Percentiles rank a stretch among this genome's conserved stretches.
Evolutionary conservation across 2,888 invertebrate species (phyloP).

Genomic region (Mesoligia furuncula): DNA sequence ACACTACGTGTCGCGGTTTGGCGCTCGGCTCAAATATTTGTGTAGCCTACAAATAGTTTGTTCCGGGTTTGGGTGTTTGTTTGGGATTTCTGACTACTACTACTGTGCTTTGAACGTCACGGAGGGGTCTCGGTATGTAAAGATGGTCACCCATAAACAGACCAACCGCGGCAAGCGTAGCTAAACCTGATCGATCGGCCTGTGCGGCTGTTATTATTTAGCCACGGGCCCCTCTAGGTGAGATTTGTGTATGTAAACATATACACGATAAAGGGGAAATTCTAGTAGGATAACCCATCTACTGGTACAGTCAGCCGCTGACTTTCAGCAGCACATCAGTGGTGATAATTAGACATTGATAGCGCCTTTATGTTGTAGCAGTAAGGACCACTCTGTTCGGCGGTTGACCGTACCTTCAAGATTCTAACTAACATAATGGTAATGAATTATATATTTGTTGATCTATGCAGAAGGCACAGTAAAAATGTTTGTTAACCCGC

Average conservation of each 20-base stretch:
- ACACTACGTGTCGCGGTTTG: constrained; percentile 21
- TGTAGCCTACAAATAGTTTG: neutral
- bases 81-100: too few relatives aligned
- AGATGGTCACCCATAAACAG: too few relatives aligned
- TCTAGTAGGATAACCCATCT: neutral
- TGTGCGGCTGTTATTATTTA: too few relatives aligned
- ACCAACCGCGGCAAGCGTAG: too few relatives aligned
- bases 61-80: neutral
- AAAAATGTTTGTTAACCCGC: neutral
- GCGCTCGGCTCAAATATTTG: constrained; percentile 16
- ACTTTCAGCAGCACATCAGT: too few relatives aligned
- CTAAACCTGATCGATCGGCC: too few relatives aligned
- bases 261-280: too few relatives aligned
- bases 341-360: neutral
- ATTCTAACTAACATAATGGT: neutral
- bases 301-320: neutral
- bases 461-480: neutral
- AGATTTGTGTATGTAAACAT: neutral
- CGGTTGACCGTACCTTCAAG: neutral
- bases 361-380: neutral
- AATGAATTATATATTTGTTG: neutral
- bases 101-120: too few relatives aligned
- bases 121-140: too few relatives aligned
- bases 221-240: too few relatives aligned
- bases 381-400: neutral